Evolutionary conservation across 2,113 vertebrate genomes (phyloP), one percentile per base, ranked within the genome.

Genomic region (Benitochromis conjunctus): DNA sequence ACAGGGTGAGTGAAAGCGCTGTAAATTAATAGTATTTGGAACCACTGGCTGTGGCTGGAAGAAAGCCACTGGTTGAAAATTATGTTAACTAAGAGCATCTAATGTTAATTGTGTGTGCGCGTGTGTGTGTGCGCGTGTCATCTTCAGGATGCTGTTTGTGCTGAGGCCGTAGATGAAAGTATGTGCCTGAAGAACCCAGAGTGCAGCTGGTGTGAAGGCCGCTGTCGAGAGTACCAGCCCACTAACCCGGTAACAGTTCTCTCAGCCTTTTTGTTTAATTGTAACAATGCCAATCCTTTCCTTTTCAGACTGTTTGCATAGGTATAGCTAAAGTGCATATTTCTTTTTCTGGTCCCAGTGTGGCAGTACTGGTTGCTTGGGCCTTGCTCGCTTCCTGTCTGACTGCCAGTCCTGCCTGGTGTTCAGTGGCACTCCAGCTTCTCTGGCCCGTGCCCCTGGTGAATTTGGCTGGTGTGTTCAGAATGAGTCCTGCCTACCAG

Each of bases 381-480:
- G 98, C 24, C 92, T 98, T 87, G 97, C 97, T 5, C 97, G 97
- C 19, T 97, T 98, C 74, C 94, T 98, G 53, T 96, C 96, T 1
- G 97, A 98, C 94, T 98, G 98, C 88, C 98, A 98, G 94, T 97
- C 97, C 1, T 98, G 98, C 89, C 92, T 98, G 88, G 97, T 97
- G 41, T 98, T 98, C 92, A 97, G 97, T 56, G 96, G 96, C 71
- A 91, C 93, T 13, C 86, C 95, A 0, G 92, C 91, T 4, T 94
- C 92, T 13, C 94, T 96, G 55, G 96, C 96, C 54, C 94, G 95
- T 43, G 94, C 97, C 82, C 94, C 97, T 0, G 96, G 97, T 69
- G 91, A 97, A 87, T 96, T 98, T 55, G 98, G 98, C 66, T 98
- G 98, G 98, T 98, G 98, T 69, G 98, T 98, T 86, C 98, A 98